Evolutionary conservation across 2,888 invertebrate species (phyloP), one percentile per base, ranked within the genome.

Genomic region (Drosophila nr. perissopoda): DNA sequence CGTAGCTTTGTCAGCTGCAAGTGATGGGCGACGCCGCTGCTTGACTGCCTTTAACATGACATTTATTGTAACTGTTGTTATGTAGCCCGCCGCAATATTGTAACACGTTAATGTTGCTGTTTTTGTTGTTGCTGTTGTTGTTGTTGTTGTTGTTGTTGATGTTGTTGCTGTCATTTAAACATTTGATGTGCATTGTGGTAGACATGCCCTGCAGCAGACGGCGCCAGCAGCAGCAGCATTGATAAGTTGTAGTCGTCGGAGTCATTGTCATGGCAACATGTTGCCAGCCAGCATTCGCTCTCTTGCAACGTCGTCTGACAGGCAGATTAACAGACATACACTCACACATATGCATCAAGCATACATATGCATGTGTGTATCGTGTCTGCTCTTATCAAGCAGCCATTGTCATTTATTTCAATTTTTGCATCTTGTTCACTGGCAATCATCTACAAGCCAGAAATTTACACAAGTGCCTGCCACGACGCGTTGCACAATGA

Each of bases 61-160:
- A 87, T 91, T 91, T 91, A 91, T 91, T 91, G 91, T 91, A 83
- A 87, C 85, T 89, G 91, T 80, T 88, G 82, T 68, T 38, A 38
- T n/a, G 40, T 29, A 42, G 27, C 54, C 60, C 66, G 59, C 45
- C 48, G 51, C 62, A 31, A 65, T 71, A 74, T 79, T 79, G 79
- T 82, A 75, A 75, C 78, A 70, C 75, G 76, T 80, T 77, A 56
- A 64, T 58, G 73, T 71, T 64, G 67, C 54, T 33, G 52, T 8
- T 51, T n/a, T 0, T 51, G 13, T 1, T 71, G 76, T 66, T 73
- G 69, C 27, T 66, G 64, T 77, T 88, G 89, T 78, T 48, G 45
- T 10, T 36, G 57, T 25, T 66, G 60, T 27, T 63, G 54, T 57
- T 53, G 38, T 36, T 56, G 62, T 65, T 68, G 64, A 68, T 71